Conservation (phyloP, 2,888 invertebrate species). For the Pristionchus entomophagus region DNA sequence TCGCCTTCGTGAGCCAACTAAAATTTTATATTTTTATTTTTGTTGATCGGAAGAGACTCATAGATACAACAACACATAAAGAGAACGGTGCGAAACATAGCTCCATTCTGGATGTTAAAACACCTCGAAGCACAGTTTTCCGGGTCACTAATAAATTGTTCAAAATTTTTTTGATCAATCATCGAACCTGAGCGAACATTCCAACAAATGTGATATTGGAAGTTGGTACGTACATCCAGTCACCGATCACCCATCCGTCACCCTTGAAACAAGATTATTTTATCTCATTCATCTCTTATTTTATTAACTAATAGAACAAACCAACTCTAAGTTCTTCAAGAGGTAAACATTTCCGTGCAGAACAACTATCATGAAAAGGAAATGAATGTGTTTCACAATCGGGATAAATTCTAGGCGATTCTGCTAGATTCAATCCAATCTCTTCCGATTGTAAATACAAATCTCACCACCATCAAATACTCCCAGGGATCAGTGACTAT, state of each 20-base stretch:
- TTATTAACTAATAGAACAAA: too few relatives aligned
- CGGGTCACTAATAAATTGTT: not conserved
- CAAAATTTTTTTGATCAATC: too few relatives aligned
- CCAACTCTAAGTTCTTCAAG: too few relatives aligned
- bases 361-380: too few relatives aligned
- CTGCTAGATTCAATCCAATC: too few relatives aligned
- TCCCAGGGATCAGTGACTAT: not conserved
- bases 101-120: not conserved
- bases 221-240: not conserved
- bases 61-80: not conserved
- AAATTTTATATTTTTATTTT: not conserved
- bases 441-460: too few relatives aligned
- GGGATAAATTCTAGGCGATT: not conserved
- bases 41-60: too few relatives aligned
- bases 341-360: too few relatives aligned
- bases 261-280: not conserved
- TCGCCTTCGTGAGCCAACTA: not conserved
- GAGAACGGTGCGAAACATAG: not conserved
- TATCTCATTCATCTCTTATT: too few relatives aligned
- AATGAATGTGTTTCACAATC: not conserved
- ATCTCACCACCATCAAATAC: slow-evolving; percentile 12
- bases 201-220: slow-evolving; percentile 2
- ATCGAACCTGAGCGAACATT: slow-evolving; percentile 4
- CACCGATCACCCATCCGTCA: slow-evolving; percentile 10
- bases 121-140: not conserved